A percentile compares a stretch with the other conserved stretches of the same genome.
phyloP scores from a whole-genome alignment of 2,113 vertebrate species.

The Lasiurus cinereus region DNA sequence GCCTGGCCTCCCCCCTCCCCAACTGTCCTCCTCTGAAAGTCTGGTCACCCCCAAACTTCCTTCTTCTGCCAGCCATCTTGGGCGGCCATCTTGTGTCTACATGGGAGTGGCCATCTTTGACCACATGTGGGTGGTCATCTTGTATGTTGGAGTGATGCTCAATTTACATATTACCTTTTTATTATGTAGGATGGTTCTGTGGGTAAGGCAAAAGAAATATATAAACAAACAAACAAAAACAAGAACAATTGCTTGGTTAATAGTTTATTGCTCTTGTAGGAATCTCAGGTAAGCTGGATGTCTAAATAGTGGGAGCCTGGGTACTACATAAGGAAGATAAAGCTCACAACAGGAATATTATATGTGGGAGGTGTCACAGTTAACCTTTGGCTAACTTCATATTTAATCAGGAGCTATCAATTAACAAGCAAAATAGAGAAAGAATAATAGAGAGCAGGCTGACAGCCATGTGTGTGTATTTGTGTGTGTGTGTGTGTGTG shows the following conservation, averaged over 20 bases:
- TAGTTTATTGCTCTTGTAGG: background rate
- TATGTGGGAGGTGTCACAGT: background rate
- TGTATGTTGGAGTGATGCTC: too few relatives aligned
- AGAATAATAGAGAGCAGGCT: background rate
- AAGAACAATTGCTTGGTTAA: background rate
- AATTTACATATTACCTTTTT: too few relatives aligned
- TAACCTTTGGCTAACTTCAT: background rate
- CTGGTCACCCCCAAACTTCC: too few relatives aligned
- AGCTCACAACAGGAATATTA: background rate
- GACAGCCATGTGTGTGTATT: background rate
- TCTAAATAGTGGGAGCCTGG: background rate
- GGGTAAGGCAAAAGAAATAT: background rate
- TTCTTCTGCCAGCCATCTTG: too few relatives aligned
- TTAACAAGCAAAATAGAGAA: background rate
- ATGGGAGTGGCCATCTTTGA: too few relatives aligned
- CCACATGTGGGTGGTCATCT: too few relatives aligned
- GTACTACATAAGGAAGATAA: background rate
- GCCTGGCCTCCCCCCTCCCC: too few relatives aligned
- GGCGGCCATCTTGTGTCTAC: too few relatives aligned
- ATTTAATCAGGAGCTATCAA: background rate
- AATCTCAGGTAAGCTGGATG: background rate
- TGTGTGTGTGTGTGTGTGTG: background rate
- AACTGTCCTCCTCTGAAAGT: too few relatives aligned
- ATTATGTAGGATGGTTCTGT: background rate
- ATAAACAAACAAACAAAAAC: background rate